Base-by-base conservation (phyloP, 2,797 vertebrate genomes). In the Alca torda region DNA sequence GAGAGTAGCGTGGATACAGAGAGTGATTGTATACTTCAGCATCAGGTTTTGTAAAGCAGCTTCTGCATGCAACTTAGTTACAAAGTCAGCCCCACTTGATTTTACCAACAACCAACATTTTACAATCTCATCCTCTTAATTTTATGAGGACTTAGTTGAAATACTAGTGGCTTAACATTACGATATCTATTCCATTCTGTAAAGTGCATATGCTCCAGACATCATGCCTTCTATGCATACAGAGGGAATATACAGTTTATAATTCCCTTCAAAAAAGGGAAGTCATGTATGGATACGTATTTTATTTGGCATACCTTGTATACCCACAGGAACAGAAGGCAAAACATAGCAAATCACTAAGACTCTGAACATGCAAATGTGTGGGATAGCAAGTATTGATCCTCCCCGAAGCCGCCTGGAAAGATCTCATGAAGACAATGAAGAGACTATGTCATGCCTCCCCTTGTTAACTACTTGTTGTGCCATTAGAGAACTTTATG, bases 401-500 rank as follows among this genome's bases (percentile, higher is more conserved):
- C 23, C 35, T 63, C 9, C 37, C 37, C 28, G 37, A 87, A 87
- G 12, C 7, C 1, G 0, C 0, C 0, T 14, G n/a, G 54, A 80
- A 79, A 69, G 13, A 43, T 3, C 1, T 1, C 41, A 48, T 16
- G 24, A 64, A 86, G 23, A 76, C 7, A 59, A 43, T 14, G 46
- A 53, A 51, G 12, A 89, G 8, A 14, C 3, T 10, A 10, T 28
- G 16, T 19, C 12, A 23, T 43, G 8, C 6, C 28, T 78, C 33
- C 15, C 1, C 13, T 65, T 82, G 16, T 37, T 50, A 67, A 43
- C 5, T 33, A 57, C 17, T 24, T 54, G 19, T 25, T 35, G 9
- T n/a, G 3, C 6, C 78, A 16, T 10, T 78, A 45, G 30, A 57
- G 19, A 33, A n/a, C 17, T 86, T 54, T 35, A 31, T 31, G 6